Percentiles rank a stretch among this genome's conserved stretches.
These are phyloP conservation scores for Mnemiopsis leidyi DNA, from an alignment of 37 sponge, comb jelly and placozoan species.

Conservation along the genomic window DNA sequence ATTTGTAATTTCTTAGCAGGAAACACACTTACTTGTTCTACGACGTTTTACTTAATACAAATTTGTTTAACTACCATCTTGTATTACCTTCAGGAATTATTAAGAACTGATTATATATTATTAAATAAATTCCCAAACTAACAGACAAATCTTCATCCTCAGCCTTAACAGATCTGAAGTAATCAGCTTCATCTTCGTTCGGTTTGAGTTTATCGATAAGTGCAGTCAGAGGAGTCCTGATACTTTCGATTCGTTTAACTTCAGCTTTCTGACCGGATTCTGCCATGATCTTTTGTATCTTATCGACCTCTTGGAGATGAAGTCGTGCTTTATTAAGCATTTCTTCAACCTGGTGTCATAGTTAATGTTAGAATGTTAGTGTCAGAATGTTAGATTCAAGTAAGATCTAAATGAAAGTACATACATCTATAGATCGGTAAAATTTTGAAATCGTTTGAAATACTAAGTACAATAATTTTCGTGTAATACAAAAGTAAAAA, in stretches of 20 bases:
- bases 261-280: not conserved
- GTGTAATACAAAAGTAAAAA: too few species aligned
- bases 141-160: not conserved
- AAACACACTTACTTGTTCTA: too few species aligned
- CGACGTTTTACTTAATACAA: too few species aligned
- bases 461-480: too few species aligned
- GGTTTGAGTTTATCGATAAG: not conserved
- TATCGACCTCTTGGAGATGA: not conserved
- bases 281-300: not conserved
- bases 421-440: too few species aligned
- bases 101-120: too few species aligned
- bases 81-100: too few species aligned
- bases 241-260: not conserved
- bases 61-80: too few species aligned
- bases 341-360: not conserved
- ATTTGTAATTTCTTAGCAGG: too few species aligned
- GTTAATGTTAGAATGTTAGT: not conserved
- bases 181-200: conserved; percentile 15
- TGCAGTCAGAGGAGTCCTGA: not conserved
- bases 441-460: too few species aligned
- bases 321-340: not conserved
- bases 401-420: too few species aligned
- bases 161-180: conserved; percentile 35
- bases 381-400: not conserved
- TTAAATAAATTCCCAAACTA: not conserved